Percentiles rank a stretch among this genome's conserved stretches.
phyloP scores from a whole-genome alignment of 2,113 vertebrate genomes.

The Dipodomys stephensi region DNA sequence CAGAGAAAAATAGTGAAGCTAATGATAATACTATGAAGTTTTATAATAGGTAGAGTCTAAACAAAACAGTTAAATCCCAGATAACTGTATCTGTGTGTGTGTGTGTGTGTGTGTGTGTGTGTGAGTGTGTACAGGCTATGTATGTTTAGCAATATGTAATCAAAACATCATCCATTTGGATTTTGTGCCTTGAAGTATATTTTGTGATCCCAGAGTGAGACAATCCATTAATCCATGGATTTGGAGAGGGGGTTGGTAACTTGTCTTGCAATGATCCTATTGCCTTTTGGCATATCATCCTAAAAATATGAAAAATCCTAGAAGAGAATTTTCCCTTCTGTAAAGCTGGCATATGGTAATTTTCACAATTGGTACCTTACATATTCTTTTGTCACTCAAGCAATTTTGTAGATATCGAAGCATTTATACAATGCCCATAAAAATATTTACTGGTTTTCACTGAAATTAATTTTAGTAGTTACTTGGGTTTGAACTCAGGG shows the following conservation, averaged over 20 bases:
- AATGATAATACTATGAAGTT: neutral
- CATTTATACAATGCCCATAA: neutral
- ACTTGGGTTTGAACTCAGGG: no score
- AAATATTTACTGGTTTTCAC: neutral
- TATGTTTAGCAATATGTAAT: no score
- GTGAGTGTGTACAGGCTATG: neutral
- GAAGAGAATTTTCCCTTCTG: neutral
- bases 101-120: neutral
- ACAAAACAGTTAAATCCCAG: neutral
- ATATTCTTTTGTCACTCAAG: neutral
- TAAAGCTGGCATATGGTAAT: neutral
- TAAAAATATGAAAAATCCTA: neutral
- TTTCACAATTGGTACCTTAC: neutral
- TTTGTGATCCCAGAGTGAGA: neutral
- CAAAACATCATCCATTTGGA: neutral
- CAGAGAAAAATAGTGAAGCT: neutral
- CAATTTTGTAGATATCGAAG: constrained; percentile 8
- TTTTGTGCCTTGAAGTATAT: neutral
- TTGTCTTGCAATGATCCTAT: neutral
- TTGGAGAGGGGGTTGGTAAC: neutral
- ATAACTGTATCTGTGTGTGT: neutral
- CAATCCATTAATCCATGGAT: neutral
- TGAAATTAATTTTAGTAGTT: neutral
- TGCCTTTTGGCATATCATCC: neutral
- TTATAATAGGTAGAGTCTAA: neutral